Conservation (phyloP, 2,797 vertebrate genomes). For the Gorsachius magnificus region DNA sequence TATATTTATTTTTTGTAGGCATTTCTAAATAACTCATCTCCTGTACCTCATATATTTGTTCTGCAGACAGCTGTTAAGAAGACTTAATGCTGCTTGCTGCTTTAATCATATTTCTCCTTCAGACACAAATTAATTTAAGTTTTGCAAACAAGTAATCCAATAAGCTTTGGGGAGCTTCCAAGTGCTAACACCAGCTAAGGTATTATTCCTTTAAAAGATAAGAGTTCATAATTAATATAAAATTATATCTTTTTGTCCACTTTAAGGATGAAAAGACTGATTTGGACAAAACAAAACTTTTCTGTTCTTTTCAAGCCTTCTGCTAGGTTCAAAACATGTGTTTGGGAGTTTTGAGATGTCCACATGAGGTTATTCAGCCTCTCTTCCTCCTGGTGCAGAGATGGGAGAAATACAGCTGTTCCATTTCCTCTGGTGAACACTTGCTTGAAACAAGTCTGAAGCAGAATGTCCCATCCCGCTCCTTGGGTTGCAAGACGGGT, state of each 20-base stretch:
- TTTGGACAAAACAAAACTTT: not conserved
- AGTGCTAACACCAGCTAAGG: not conserved
- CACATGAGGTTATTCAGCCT: not conserved
- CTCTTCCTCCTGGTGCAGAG: not conserved
- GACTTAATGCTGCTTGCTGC: not conserved
- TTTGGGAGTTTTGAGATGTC: not conserved
- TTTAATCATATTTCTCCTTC: constrained; percentile 10
- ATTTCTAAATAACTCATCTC: constrained; percentile 11
- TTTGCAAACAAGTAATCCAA: constrained; percentile 6
- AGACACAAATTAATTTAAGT: not conserved
- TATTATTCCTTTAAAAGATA: not conserved
- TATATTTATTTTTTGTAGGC: not conserved
- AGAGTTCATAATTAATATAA: not conserved
- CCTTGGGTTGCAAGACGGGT: too few species aligned
- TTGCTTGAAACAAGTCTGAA: not conserved
- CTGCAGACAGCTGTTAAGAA: constrained; percentile 4
- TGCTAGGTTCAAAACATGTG: not conserved
- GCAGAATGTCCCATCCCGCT: not conserved
- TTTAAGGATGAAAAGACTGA: not conserved
- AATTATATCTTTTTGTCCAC: not conserved
- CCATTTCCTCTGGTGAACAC: not conserved
- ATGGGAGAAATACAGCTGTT: not conserved
- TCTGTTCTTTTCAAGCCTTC: not conserved
- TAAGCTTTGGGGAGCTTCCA: not conserved
- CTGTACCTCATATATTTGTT: not conserved